Evolutionary conservation across 2,113 vertebrate species (phyloP), one percentile per base, ranked within the genome.

Genomic region (Dromaius novaehollandiae): DNA sequence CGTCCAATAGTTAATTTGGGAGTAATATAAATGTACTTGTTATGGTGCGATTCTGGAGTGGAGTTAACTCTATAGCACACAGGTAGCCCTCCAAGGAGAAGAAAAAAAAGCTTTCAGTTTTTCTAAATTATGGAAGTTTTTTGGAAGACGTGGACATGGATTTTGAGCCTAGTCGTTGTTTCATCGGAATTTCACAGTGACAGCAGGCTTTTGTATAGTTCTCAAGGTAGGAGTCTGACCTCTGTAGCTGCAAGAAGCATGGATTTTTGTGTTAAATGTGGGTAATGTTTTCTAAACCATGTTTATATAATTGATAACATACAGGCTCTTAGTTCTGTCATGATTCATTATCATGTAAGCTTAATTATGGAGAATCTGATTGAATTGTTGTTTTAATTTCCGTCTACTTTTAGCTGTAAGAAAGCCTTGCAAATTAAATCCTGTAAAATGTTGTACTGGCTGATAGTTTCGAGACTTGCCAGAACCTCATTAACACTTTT

Each of bases 71-170:
- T 98, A 30, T 99, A 99, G 98, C 98, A 98, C 97, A 94, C 89
- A 98, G 97, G 97, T 99, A 99, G 99, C 98, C 94, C 97, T 98
- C 98, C 93, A 98, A 96, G 80, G 97, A 90, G 91, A 14, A 9
- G 2, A 98, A 97, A 66, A 73, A 93, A 92, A 80, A 83, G 34
- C 97, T 98, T 98, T 98, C 95, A 98, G 65, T 95, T 98, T 97
- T 98, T 98, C 98, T 98, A 98, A 99, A 99, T 99, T 98, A 99
- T 99, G 99, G 99, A 99, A 99, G 98, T 99, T 98, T 98, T 99
- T 98, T 99, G 99, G 99, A 99, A 99, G 99, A 99, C 98, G 98
- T 98, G 99, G 98, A 99, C 99, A 98, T 99, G 99, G 99, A 99
- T 99, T 97, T 98, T 99, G 98, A 99, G 98, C 98, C 98, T 99